Conservation (phyloP, 2,797 vertebrate genomes). For the Pseudochaenichthys georgianus region DNA sequence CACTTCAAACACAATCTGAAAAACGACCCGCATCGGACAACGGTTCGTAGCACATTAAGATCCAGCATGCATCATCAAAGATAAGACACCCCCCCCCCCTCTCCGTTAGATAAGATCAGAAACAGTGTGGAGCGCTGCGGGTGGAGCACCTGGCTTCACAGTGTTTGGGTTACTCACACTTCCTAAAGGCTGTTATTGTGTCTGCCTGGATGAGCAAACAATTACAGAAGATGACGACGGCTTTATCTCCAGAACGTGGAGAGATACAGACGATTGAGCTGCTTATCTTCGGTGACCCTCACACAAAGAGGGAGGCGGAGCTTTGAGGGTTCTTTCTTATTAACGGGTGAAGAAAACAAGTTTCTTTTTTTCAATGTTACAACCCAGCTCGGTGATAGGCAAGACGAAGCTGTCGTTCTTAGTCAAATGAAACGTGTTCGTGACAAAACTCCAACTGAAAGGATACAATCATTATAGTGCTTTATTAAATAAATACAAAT, state of each 20-base stretch:
- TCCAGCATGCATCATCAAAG: conserved; percentile 30
- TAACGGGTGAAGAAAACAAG: background rate
- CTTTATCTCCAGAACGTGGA: conserved; percentile 54
- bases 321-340: background rate
- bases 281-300: conserved; percentile 48
- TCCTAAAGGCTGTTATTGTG: conserved; percentile 77
- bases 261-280: conserved; percentile 53
- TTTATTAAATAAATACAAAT: too few relatives aligned
- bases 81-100: conserved; percentile 42
- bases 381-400: too few relatives aligned
- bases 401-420: too few relatives aligned
- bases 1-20: conserved; percentile 56
- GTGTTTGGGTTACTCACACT: conserved; percentile 81
- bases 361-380: too few relatives aligned
- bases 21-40: conserved; percentile 4
- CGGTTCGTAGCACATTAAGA: conserved; percentile 2
- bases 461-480: too few relatives aligned
- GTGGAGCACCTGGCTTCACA: conserved; percentile 66
- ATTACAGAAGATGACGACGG: conserved; percentile 63
- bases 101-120: conserved; percentile 74
- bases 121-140: conserved; percentile 62
- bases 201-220: conserved; percentile 74
- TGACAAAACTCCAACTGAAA: too few relatives aligned
- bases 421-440: too few relatives aligned
- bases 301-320: conserved; percentile 25